Base-by-base conservation (phyloP, 1,140 invertebrate genomes). In the Glossosoma conforme region DNA sequence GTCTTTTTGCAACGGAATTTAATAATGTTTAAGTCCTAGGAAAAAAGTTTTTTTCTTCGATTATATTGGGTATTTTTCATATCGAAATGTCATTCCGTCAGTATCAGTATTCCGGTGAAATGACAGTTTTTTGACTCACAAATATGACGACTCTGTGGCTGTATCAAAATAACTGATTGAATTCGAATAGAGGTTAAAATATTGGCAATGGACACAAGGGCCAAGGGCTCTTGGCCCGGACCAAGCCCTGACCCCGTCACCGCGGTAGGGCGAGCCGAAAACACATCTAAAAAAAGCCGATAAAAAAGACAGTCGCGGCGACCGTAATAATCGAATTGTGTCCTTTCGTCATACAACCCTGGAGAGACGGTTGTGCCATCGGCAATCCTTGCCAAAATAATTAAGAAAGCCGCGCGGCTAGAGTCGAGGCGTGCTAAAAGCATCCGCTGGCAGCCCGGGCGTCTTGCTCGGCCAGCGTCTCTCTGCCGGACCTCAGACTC, bases 351-450 rank as follows among this genome's bases (percentile, higher is more conserved):
- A 71, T 68, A 65, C 70, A 73, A 73, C 72, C 72, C 72, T 73
- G 72, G 72, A 71, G 64, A 68, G 45, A 49, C 48, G 63, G 63
- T 69, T 67, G 65, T 70, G 69, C 70, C 70, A 71, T 71, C 68
- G 67, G 67, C 67, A 69, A 70, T 70, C 76, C 74, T 77, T 83
- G 81, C 81, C 81, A 83, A 83, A 83, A 83, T 82, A 81, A 83
- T 82, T 83, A 82, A 79, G 79, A 79, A 82, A 81, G 78, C 77
- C 73, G 76, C 72, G 74, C 71, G 74, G 67, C 68, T 66, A n/a
- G n/a, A n/a, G 69, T 70, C 73, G 74, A 74, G 48, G 44, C 30
- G 80, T 79, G 79, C 81, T 83, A 83, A 83, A 83, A 82, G 71
- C 76, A 80, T 82, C 74, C 81, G 77, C 71, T 75, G 66, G 65